Evolutionary conservation across 35 echinoderm and acorn worm genomes (phyloP), one percentile per base, ranked within the genome.

Genomic region (Antedon bifida): DNA sequence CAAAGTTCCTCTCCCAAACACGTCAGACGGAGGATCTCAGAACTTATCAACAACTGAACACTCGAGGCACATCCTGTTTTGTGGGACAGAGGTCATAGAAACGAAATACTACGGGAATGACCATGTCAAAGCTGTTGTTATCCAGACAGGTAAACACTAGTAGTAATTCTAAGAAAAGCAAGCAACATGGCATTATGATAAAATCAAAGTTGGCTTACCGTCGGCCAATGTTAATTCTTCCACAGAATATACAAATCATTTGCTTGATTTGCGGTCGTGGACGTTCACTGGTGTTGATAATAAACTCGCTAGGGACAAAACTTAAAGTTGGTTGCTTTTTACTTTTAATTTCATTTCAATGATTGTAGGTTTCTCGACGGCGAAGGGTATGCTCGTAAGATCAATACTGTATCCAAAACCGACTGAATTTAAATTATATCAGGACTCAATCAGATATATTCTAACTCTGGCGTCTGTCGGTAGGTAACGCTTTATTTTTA

Each of bases 371-470:
- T 96, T 91, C 80, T 78, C 79, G 16, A 96, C 92, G 3, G 86
- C 89, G 30, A 96, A 96, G 33, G 92, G 92, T 0, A 90, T 39
- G 34, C 78, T 96, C 13, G 83, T 96, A 19, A 76, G 86, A 9
- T 84, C 92, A 29, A 96, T 96, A 17, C 83, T 96, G 0, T 91
- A 88, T 77, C 92, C 92, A 11, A 88, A 85, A 81, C 92, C 92
- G 4, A 85, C 78, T 3, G 83, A 84, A 23, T 86, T 91, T 31
- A 91, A 88, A 55, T 83, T 96, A 13, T 85, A 88, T 30, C 75
- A 86, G 46, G 92, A 96, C 83, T 82, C 88, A 19, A 35, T 91
- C 0, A 75, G 83, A 3, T 96, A 89, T 86, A 83, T 96, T 5
- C 79, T 75, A 5, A 29, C 85, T 11, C 46, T 96, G 21, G 81